Base-by-base conservation (phyloP, 2,797 vertebrate species). In the Odontamblyopus rebecca region DNA sequence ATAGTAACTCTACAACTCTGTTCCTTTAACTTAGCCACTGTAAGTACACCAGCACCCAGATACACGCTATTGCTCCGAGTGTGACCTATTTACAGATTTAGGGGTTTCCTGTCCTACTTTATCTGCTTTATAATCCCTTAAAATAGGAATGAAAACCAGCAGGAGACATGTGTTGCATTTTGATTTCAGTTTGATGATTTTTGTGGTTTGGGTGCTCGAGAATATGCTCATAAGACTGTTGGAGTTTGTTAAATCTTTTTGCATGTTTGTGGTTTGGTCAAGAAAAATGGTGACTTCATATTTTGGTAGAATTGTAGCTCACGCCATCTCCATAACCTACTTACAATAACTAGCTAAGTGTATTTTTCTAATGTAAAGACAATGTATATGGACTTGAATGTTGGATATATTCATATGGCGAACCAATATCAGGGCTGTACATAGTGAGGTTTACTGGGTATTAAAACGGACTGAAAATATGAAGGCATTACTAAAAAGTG, bases 1-100 rank as follows among this genome's bases (percentile, higher is more conserved):
- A 30, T 81, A 82, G 76, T 75, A 76, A 68, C 62, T 1, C 3
- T 2, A 38, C 74, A 81, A 80, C 76, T 77, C 64, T 69, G 68
- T 64, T 68, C 68, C 69, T 81, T 82, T 80, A 78, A 85, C 74
- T 80, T 76, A 72, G 66, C 71, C 69, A 80, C 79, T 74, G 70
- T 78, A 78, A 60, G 69, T 64, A 69, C 76, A 69, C 38, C 73
- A 81, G 66, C 67, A 65, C 72, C 9, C 57, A 69, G 64, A 76
- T 65, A 56, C 79, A 69, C 61, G 29, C 76, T 75, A 61, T 76
- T 15, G 67, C 70, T 11, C 72, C 82, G 63, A 72, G 70, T 73
- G 76, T 85, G 87, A 77, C 85, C 89, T 88, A 89, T 84, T 89
- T 90, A 62, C 79, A 72, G 65, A 72, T 80, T 82, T 90, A 62